A percentile compares a stretch with the other conserved stretches of the same genome.
phyloP scores from a whole-genome alignment of 2,888 invertebrate species.

The Eueremaeus valkanovi region DNA sequence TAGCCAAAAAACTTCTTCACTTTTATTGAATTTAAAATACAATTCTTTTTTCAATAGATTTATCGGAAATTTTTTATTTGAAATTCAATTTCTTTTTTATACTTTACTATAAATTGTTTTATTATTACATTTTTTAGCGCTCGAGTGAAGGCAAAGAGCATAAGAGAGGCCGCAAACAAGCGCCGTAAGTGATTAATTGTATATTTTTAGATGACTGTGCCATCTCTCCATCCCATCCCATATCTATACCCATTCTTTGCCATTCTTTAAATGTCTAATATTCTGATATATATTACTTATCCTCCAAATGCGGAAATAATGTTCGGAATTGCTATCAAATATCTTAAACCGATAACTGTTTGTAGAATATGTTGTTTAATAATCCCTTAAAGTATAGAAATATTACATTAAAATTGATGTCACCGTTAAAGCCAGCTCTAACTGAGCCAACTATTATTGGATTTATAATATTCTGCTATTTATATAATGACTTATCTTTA shows the following conservation, averaged over 20 bases:
- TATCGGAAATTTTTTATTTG: not conserved
- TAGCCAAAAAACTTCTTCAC: too few relatives aligned
- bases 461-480: too few relatives aligned
- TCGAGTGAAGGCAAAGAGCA: slow-evolving; percentile 35
- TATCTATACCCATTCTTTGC: not conserved
- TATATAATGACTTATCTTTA: too few relatives aligned
- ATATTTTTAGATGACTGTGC: not conserved
- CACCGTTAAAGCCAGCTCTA: too few relatives aligned
- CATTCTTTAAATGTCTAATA: not conserved
- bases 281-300: not conserved
- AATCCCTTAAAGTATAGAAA: not conserved
- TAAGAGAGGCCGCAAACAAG: slow-evolving; percentile 36
- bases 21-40: too few relatives aligned
- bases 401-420: not conserved
- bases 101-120: not conserved
- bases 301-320: not conserved
- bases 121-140: not conserved
- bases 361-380: not conserved
- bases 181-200: slow-evolving; percentile 38
- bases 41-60: slow-evolving; percentile 7
- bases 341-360: not conserved
- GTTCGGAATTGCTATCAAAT: not conserved
- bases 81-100: not conserved
- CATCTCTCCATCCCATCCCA: not conserved
- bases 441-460: too few relatives aligned